Percentiles rank a stretch among this genome's conserved stretches.
These are phyloP conservation scores for Nyctibius bracteatus DNA, from an alignment of 2,113 vertebrate species.

Conservation along the genomic window DNA sequence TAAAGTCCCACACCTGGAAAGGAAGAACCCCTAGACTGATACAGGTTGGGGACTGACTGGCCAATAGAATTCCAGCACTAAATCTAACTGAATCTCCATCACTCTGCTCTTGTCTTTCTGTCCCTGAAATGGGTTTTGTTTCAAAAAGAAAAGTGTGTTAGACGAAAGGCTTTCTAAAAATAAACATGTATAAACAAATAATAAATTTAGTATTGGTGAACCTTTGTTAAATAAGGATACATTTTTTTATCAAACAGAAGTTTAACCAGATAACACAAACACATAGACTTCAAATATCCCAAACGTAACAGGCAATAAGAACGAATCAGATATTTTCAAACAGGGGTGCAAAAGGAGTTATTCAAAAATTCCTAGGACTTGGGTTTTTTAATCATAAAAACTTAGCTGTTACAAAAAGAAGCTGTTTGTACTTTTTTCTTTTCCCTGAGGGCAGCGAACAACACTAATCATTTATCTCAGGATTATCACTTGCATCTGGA, in stretches of 20 bases:
- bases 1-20: neutral
- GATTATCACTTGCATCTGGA: neutral
- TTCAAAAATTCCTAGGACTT: neutral
- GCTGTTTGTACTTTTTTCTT: neutral
- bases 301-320: neutral
- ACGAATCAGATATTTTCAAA: neutral
- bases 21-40: neutral
- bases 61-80: neutral
- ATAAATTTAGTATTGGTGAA: neutral
- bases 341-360: neutral
- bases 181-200: neutral
- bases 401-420: neutral
- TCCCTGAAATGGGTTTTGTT: neutral
- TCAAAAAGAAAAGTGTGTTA: neutral
- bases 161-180: neutral
- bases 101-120: neutral
- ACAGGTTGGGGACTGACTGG: neutral
- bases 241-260: neutral
- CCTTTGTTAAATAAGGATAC: neutral
- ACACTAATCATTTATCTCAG: neutral
- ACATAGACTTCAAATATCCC: neutral
- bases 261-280: neutral
- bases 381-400: neutral
- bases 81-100: neutral
- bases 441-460: neutral